A percentile compares a stretch with the other conserved stretches of the same genome.
phyloP scores from a whole-genome alignment of 2,888 invertebrate species.

The Dryocosmus kuriphilus region DNA sequence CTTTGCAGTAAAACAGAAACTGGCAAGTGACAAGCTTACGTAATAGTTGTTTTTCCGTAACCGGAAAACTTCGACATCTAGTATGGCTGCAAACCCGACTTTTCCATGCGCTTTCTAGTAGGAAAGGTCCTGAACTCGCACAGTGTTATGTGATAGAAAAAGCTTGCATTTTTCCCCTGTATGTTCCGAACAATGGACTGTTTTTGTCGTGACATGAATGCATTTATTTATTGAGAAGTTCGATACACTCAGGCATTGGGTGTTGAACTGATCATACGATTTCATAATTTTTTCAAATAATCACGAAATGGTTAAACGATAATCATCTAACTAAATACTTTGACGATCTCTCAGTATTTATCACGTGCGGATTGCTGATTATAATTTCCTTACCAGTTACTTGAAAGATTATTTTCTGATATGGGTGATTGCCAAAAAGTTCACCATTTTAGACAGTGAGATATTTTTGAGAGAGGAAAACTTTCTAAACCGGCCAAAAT shows the following conservation, averaged over 20 bases:
- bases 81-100: not conserved
- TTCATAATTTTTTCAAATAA: not conserved
- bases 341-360: too few relatives aligned
- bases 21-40: not conserved
- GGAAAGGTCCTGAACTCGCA: not conserved
- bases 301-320: not conserved
- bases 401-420: too few relatives aligned
- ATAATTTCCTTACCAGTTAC: too few relatives aligned
- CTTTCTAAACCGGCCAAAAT: too few relatives aligned
- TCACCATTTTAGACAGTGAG: too few relatives aligned
- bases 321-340: too few relatives aligned
- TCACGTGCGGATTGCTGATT: too few relatives aligned
- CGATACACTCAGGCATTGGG: not conserved
- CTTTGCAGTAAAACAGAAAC: not conserved
- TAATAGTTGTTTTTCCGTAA: constrained; percentile 27
- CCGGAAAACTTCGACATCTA: constrained; percentile 6
- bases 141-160: not conserved
- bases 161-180: not conserved
- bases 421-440: too few relatives aligned
- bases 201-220: constrained; percentile 32
- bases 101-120: constrained; percentile 20
- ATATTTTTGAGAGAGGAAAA: too few relatives aligned
- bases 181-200: constrained; percentile 15
- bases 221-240: constrained; percentile 29
- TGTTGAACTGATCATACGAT: not conserved